A percentile compares a stretch with the other conserved stretches of the same genome.
These are phyloP conservation scores for Coptotermes formosanus DNA, from an alignment of 1,140 invertebrate genomes.

Conservation along the genomic window DNA sequence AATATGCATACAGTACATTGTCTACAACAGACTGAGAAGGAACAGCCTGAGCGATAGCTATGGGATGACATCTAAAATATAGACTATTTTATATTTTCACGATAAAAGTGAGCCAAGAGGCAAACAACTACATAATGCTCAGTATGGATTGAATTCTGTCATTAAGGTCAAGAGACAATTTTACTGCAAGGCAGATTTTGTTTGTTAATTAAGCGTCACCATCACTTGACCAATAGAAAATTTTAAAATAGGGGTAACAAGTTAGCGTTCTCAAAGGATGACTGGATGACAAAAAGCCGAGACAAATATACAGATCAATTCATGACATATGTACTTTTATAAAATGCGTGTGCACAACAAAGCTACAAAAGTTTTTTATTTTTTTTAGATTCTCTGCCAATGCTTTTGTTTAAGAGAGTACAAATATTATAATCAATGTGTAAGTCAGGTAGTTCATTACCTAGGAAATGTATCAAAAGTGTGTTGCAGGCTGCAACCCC, in stretches of 20 bases:
- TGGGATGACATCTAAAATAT: conserved; percentile 29
- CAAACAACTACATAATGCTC: not conserved
- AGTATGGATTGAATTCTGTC: conserved; percentile 8
- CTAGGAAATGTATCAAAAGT: conserved; percentile 33
- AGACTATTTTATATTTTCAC: conserved; percentile 22
- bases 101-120: conserved; percentile 17
- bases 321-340: conserved; percentile 31
- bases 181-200: conserved; percentile 27
- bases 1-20: not conserved
- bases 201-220: conserved; percentile 24
- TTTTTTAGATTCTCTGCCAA: conserved; percentile 33
- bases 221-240: not conserved
- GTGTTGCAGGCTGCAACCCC: not conserved
- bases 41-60: conserved; percentile 25
- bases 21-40: conserved; percentile 8
- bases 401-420: conserved; percentile 23
- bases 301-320: conserved; percentile 22
- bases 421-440: conserved; percentile 26
- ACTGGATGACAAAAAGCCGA: conserved; percentile 24
- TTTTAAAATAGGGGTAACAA: conserved; percentile 22
- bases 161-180: conserved; percentile 6
- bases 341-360: conserved; percentile 34
- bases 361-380: conserved; percentile 31
- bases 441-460: conserved; percentile 25
- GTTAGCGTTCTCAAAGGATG: conserved; percentile 21